These are phyloP conservation scores for Polietes domitor DNA, from an alignment of 2,888 invertebrate genomes.

Conservation along the genomic window DNA sequence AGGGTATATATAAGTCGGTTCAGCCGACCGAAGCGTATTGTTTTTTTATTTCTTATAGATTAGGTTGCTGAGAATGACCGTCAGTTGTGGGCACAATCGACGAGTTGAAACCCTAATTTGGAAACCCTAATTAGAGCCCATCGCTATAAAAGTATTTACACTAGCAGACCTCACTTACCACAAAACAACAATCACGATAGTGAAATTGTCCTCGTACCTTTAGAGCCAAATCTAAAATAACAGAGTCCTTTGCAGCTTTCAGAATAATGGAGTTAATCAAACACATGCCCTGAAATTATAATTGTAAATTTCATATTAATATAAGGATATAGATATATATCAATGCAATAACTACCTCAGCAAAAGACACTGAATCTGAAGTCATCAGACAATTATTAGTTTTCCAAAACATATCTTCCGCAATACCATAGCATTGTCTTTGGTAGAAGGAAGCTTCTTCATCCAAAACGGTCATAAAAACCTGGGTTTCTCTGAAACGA, in stretches of 20 bases:
- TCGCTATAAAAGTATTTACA: too few species aligned
- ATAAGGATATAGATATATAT: too few species aligned
- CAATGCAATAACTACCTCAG: constrained; percentile 50
- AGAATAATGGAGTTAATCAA: constrained; percentile 57
- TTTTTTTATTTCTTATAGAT: too few species aligned
- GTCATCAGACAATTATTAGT: background rate
- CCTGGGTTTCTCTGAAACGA: constrained; percentile 62
- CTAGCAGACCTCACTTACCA: too few species aligned
- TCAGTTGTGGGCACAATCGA: too few species aligned
- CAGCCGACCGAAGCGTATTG: too few species aligned
- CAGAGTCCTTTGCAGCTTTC: constrained; percentile 59
- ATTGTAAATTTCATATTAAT: too few species aligned
- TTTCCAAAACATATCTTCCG: constrained; percentile 35
- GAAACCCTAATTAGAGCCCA: too few species aligned
- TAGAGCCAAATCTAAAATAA: constrained; percentile 59
- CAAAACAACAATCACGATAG: constrained; percentile 55
- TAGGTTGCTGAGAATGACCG: too few species aligned
- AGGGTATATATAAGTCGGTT: too few species aligned
- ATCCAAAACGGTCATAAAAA: constrained; percentile 59
- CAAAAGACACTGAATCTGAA: background rate
- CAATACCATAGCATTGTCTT: constrained; percentile 26
- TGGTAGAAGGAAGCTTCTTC: constrained; percentile 51
- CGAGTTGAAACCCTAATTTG: too few species aligned
- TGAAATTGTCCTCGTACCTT: constrained; percentile 58
- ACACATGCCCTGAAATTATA: constrained; percentile 26